Base-by-base conservation (phyloP, 2,113 vertebrate species). In the Neotoma lepida region DNA sequence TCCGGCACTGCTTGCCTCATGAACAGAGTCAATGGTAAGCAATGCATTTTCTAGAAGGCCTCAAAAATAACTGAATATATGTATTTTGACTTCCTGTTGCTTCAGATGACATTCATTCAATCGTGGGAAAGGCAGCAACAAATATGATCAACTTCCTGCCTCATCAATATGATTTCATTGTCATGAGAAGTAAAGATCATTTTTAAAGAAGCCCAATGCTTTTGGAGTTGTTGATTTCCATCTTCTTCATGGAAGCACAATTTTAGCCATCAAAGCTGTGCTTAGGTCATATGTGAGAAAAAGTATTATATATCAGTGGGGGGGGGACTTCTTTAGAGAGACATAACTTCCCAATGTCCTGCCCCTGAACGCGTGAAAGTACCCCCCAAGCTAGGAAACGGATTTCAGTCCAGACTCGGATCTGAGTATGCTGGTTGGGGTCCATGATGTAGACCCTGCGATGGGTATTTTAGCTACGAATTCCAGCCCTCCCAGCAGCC, bases 291-390 rank as follows among this genome's bases (percentile, higher is more conserved):
- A 33, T 77, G 68, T 92, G 86, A 44, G 56, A 39, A 64, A 61
- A 85, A 85, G 89, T 49, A 89, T 58, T 82, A 70, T 3, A 85
- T 35, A 89, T 92, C 61, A 41, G n/a, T 64, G 46, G 86, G 93
- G 91, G 71, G 54, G 78, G 81, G 85, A 54, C 22, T 91, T 88
- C 85, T 81, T 26, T 24, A 90, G 58, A 90, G 28, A 93, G 85
- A 90, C 58, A 70, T 74, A 78, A 68, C 92, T 86, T 94, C 92
- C 88, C 94, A 92, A 77, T 93, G 70, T 89, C 71, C 70, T 80
- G 24, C 44, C 13, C 2, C 49, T 77, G 68, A 24, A 4, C 51
- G 10, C 84, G 20, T 49, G 85, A 63, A 88, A 61, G 51, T 87
- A 26, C 18, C 20, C 58, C 58, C 70, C 49, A 80, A 30, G 46